Evolutionary conservation across 2,113 vertebrate species (phyloP).

Genomic region (Lonchura striata): DNA sequence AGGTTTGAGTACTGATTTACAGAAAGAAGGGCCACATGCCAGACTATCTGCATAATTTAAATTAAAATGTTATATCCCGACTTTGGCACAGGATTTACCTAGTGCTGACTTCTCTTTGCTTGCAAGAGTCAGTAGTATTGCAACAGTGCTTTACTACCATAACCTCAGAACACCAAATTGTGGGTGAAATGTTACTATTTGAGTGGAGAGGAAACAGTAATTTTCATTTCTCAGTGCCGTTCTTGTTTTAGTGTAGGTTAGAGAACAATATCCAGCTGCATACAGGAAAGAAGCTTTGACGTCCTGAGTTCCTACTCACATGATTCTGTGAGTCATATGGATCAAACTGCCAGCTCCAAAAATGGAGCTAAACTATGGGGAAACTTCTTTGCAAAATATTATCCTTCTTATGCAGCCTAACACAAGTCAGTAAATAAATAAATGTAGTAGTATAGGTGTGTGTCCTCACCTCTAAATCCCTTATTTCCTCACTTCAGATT

Average conservation of each 20-base stretch:
- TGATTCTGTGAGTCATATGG: not conserved
- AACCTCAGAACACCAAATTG: not conserved
- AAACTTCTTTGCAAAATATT: not conserved
- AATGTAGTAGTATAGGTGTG: not conserved
- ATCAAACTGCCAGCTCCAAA: not conserved
- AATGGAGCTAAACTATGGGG: not conserved
- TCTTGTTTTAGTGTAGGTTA: not conserved
- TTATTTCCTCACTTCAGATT: not conserved
- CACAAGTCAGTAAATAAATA: not conserved
- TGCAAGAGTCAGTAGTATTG: not conserved
- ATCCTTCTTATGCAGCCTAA: not conserved
- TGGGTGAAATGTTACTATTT: constrained; percentile 47
- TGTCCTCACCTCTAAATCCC: not conserved
- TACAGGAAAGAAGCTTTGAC: constrained; percentile 32
- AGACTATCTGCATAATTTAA: not conserved
- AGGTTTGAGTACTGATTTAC: not conserved
- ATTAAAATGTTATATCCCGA: not conserved
- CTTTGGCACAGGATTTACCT: not conserved
- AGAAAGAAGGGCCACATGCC: not conserved
- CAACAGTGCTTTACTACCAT: not conserved
- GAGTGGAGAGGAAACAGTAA: not conserved
- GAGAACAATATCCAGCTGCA: constrained; percentile 29
- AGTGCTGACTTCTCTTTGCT: not conserved
- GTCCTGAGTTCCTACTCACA: not conserved
- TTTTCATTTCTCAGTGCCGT: not conserved